phyloP scores from a whole-genome alignment of 2,888 invertebrate genomes.

The Vanessa cardui region DNA sequence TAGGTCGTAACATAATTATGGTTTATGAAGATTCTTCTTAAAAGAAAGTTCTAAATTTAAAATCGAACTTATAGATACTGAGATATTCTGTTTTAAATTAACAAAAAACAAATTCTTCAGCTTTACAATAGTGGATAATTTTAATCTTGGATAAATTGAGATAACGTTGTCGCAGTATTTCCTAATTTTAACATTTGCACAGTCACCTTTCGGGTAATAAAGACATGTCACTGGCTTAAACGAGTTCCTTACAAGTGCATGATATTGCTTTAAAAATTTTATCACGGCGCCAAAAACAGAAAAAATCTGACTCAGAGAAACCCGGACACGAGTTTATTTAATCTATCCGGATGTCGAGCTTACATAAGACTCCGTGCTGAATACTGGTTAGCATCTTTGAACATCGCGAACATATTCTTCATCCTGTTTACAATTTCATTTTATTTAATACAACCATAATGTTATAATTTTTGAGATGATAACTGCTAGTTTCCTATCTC shows the following conservation, averaged over 20 bases:
- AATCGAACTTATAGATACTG: too few species aligned
- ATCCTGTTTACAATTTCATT: neutral
- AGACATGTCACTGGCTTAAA: slow-evolving; percentile 19
- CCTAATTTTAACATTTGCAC: slow-evolving; percentile 19
- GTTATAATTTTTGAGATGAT: too few species aligned
- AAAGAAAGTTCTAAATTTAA: too few species aligned
- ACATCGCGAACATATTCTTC: neutral
- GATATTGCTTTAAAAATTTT: slow-evolving; percentile 30
- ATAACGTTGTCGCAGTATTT: neutral
- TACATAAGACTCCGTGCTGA: slow-evolving; percentile 49
- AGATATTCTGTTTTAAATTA: too few species aligned
- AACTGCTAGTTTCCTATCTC: too few species aligned
- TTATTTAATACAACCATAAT: neutral
- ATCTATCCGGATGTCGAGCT: slow-evolving; percentile 55
- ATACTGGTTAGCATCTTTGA: slow-evolving; percentile 18
- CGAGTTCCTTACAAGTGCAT: slow-evolving; percentile 28
- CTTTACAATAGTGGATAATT: too few species aligned
- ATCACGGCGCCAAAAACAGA: slow-evolving; percentile 33
- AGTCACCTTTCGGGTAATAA: slow-evolving; percentile 17
- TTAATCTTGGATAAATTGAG: too few species aligned
- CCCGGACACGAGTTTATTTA: slow-evolving; percentile 64
- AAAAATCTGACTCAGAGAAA: slow-evolving; percentile 54
- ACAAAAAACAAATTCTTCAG: too few species aligned
- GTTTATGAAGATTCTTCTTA: too few species aligned
- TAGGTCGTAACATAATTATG: too few species aligned